Evolutionary conservation across 2,113 vertebrate genomes (phyloP), one percentile per base, ranked within the genome.

Genomic region (Silurus asotus): DNA sequence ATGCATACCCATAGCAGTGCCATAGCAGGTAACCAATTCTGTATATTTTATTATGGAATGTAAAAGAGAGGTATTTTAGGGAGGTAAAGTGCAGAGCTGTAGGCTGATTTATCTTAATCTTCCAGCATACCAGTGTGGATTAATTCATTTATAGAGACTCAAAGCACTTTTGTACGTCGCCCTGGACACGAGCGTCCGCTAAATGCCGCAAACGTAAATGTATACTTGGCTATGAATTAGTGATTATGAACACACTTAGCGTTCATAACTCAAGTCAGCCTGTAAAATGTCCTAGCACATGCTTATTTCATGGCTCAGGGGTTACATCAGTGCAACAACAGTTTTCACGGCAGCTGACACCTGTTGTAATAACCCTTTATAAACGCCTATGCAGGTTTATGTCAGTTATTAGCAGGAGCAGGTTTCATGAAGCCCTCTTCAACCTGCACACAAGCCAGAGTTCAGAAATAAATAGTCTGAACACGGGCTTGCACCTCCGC

Each of bases 391-490:
- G 70, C 51, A 23, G 70, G 45, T 23, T 51, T 74, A 23, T 74
- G 70, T 74, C 45, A 20, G 70, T 74, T 74, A 17, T 49, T 51
- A 49, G 70, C 45, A 74, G 45, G 45, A 49, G 19, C 70, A 51
- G 70, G 8, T 51, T 74, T 23, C 45, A 49, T 74, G 70, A 51
- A 51, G 45, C 45, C 48, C 20, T 23, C 9, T 45, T 70, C 37
- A 70, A 4, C 15, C 28, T 70, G 0, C 20, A 23, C 19, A 5
- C 25, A 56, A 7, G 23, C 28, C 48, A 77, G 56, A 65, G 86
- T 83, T 88, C 90, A 87, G 77, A 94, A 90, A 87, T 87, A 90
- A 90, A 90, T 90, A 86, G 87, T 86, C 84, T 84, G 81, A 88
- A 86, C 88, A 64, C 81, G 90, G 83, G 55, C 76, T 84, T 17